These are phyloP conservation scores for Teleogryllus oceanicus DNA, from an alignment of 2,888 invertebrate genomes.

Conservation along the genomic window DNA sequence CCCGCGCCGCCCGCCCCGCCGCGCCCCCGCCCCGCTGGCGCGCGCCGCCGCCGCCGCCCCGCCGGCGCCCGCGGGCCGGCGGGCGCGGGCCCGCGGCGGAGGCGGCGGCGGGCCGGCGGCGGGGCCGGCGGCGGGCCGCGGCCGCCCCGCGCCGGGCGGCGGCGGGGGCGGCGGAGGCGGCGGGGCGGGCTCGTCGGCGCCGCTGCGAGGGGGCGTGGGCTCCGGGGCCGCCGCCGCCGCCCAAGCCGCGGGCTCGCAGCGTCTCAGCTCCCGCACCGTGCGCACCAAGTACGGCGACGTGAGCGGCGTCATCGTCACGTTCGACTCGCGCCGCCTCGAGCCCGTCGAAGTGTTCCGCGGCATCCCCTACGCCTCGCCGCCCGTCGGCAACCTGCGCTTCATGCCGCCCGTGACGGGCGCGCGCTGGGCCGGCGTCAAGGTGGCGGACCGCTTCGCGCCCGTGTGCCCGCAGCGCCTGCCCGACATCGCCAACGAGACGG, in stretches of 20 bases:
- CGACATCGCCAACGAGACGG: constrained; percentile 79
- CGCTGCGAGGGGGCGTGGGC: constrained; percentile 26
- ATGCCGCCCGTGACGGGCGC: constrained; percentile 95
- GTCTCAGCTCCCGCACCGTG: constrained; percentile 74
- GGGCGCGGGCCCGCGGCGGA: not conserved
- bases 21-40: not conserved
- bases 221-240: constrained; percentile 20
- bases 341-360: constrained; percentile 91
- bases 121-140: not conserved
- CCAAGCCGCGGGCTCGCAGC: constrained; percentile 35
- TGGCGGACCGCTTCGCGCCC: constrained; percentile 81
- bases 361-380: constrained; percentile 91
- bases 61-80: not conserved
- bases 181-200: not conserved
- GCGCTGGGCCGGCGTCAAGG: constrained; percentile 85
- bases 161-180: not conserved
- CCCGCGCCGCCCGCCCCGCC: no score
- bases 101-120: not conserved
- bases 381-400: constrained; percentile 82
- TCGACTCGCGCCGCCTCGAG: constrained; percentile 75
- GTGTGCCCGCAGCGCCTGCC: constrained; percentile 91
- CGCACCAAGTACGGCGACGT: constrained; percentile 85
- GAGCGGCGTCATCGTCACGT: constrained; percentile 77
- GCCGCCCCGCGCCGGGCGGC: not conserved
- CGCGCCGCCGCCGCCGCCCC: not conserved